Base-by-base conservation (phyloP, 2,888 invertebrate species). In the Trachelus tabidus region DNA sequence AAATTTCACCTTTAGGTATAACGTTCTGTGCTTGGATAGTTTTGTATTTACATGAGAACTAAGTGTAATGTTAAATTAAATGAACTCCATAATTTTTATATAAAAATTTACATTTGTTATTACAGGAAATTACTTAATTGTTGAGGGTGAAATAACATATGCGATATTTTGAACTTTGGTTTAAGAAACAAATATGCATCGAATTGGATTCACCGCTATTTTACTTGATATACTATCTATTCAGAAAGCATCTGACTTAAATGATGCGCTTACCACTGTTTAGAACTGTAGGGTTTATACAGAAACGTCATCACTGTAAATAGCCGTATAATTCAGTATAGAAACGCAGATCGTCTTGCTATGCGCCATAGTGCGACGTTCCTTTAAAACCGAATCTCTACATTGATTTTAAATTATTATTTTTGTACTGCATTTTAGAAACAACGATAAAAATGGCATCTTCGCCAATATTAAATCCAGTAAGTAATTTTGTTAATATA, bases 391-490 rank as follows among this genome's bases (percentile, higher is more conserved):
- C 35, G n/a, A 75, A 73, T 15, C 23, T 35, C 23, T 77, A 33
- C 23, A 37, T 23, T 15, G 33, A n/a, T 69, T 56, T 56, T 2
- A 56, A 56, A 56, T 23, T 56, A 56, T 23, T 56, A 23, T 23
- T 23, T 56, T 56, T 56, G 23, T 56, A 56, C 9, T 56, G 56
- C 56, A 56, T 56, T 56, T 23, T 56, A 56, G 23, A 56, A 23
- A 9, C 56, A 77, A n/a, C 73, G 23, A 23, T 69, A 11, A 77
- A 68, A 69, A 92, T 91, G 91, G 84, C 91, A 75, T 83, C 82
- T 11, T 80, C 86, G 68, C 89, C 91, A 3, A 83, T 90, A 68
- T 82, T 87, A 56, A 89, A 91, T 87, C 91, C 92, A 11, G 92
- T 92, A 81, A 91, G 91, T 87, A 79, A 74, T 75, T 68, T 73